Evolutionary conservation across 2,797 vertebrate species (phyloP).

Genomic region (Bufotes viridis): DNA sequence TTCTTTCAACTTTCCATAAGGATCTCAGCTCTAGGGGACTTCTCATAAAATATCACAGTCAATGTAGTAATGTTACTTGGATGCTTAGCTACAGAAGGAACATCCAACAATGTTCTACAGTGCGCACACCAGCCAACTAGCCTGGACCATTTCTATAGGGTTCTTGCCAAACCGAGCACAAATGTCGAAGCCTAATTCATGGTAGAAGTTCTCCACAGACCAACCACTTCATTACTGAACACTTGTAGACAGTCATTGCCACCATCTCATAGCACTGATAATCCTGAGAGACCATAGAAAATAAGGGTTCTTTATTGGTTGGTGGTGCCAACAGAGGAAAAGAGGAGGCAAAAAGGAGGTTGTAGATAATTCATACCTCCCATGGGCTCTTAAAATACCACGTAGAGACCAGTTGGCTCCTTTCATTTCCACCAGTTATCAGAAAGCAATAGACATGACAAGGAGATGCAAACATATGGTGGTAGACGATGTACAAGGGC

Average conservation of each 20-base stretch:
- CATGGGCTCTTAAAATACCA: neutral
- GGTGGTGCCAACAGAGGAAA: neutral
- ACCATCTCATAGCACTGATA: neutral
- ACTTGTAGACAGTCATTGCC: neutral
- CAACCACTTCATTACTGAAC: neutral
- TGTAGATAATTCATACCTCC: neutral
- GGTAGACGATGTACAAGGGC: neutral
- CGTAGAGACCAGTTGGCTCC: neutral
- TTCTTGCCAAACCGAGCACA: slow-evolving; percentile 59
- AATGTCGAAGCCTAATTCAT: slow-evolving; percentile 32
- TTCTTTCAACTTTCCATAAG: neutral
- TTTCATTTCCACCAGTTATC: slow-evolving; percentile 31
- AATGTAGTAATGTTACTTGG: slow-evolving; percentile 66
- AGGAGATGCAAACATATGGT: neutral
- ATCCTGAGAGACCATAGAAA: neutral
- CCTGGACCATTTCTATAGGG: slow-evolving; percentile 65
- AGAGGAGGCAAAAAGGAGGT: neutral
- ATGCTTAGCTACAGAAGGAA: slow-evolving; percentile 61
- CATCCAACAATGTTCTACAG: slow-evolving; percentile 73
- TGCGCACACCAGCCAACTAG: slow-evolving; percentile 63
- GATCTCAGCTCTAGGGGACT: neutral
- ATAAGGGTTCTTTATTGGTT: neutral
- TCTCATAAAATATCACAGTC: slow-evolving; percentile 8
- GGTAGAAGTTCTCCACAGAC: slow-evolving; percentile 15
- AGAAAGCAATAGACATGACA: slow-evolving; percentile 46